phyloP scores from a whole-genome alignment of 2,113 vertebrate genomes.

The Chitala chitala region DNA sequence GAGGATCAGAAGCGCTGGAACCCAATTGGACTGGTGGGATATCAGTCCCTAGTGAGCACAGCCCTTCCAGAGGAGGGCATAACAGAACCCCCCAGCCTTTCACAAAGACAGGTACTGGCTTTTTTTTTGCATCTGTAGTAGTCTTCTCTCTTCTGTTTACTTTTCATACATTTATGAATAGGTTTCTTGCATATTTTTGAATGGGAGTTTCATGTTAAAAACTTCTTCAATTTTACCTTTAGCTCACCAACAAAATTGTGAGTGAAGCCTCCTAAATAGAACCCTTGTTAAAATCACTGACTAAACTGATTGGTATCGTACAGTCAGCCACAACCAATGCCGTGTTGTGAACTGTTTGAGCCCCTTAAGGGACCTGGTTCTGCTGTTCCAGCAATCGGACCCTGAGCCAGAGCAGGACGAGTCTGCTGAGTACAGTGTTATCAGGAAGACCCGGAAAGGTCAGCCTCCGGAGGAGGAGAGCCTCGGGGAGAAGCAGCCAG shows the following conservation, averaged over 20 bases:
- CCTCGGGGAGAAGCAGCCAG: constrained; percentile 9
- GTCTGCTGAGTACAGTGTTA: constrained; percentile 10
- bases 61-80: constrained; percentile 54
- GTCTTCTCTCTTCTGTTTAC: neutral
- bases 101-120: constrained; percentile 51
- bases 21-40: constrained; percentile 35
- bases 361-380: too few species aligned
- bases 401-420: constrained; percentile 44
- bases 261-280: too few species aligned
- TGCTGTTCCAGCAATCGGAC: constrained; percentile 53
- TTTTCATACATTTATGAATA: constrained; percentile 23
- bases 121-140: neutral
- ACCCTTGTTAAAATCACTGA: too few species aligned
- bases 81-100: constrained; percentile 49
- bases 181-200: too few species aligned
- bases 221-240: too few species aligned
- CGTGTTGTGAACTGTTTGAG: too few species aligned
- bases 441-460: constrained; percentile 3
- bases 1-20: constrained; percentile 42
- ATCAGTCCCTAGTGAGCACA: constrained; percentile 41
- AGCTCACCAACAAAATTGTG: too few species aligned
- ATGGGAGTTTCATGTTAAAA: too few species aligned
- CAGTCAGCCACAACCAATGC: too few species aligned
- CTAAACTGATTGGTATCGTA: too few species aligned
- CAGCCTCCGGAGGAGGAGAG: neutral